Evolutionary conservation across 2,888 invertebrate species (phyloP), one percentile per base, ranked within the genome.

Genomic region (Azorinus chamasolen): DNA sequence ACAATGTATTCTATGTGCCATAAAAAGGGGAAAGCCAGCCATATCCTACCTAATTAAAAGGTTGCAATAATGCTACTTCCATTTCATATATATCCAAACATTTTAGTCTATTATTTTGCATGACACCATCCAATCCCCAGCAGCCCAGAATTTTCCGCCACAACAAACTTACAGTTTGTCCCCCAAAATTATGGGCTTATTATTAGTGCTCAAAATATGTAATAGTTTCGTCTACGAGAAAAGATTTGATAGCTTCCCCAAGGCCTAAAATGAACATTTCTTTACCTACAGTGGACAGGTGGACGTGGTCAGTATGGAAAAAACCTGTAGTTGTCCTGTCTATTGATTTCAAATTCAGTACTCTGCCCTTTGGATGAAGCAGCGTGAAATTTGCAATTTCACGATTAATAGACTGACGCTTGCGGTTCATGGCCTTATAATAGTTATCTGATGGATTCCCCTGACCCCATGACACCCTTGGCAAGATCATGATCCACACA

Each of bases 401-500:
- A 1, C 53, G 16, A n/a, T 68, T 68, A 1, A 65, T 55, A 48
- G 6, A 48, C 14, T 20, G 16, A 14, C 66, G 48, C 25, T 66
- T 66, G 4, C 2, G 18, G 20, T 57, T 41, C 37, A 61, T 46
- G 18, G 5, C 24, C 12, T 25, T 14, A 27, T 14, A 32, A 24
- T 27, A 39, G 0, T 24, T 46, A n/a, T 6, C 6, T 27, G 14
- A 12, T 25, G 24, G 10, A 18, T 10, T 2, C 25, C 22, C 16
- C 10, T 37, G 37, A 8, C 16, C 14, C 71, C 71, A 72, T 24
- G 43, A 32, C n/a, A 64, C 16, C 18, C 71, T 27, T 45, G 64
- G 71, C 1, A 72, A 37, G 39, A 64, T 72, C 51, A 53, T 51
- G 12, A 25, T n/a, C 58, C 59, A 64, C 22, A 54, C 58, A 37